A percentile compares a stretch with the other conserved stretches of the same genome.
phyloP scores from a whole-genome alignment of 1,140 invertebrate genomes.

The Pissodes strobi region DNA sequence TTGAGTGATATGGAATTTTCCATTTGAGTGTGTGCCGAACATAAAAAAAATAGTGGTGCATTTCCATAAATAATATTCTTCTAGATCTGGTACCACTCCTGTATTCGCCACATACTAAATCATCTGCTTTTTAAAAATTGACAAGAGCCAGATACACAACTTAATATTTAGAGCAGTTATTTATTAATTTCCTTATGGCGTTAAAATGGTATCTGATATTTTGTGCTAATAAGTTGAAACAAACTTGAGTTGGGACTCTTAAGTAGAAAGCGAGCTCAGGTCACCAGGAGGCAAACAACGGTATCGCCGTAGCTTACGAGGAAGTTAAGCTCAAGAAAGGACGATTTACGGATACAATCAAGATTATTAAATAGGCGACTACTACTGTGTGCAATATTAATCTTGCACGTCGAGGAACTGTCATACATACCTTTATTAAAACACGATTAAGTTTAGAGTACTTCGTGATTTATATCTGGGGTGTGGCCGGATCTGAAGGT shows the following conservation, averaged over 20 bases:
- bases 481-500: slow-evolving; percentile 1
- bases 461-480: slow-evolving; percentile 16
- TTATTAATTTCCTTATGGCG: too few relatives aligned
- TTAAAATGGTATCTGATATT: too few relatives aligned
- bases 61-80: too few relatives aligned
- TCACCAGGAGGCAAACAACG: slow-evolving; percentile 26
- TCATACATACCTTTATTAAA: slow-evolving; percentile 29
- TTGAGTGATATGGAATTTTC: too few relatives aligned
- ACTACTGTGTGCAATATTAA: slow-evolving; percentile 36
- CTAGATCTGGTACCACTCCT: too few relatives aligned
- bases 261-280: slow-evolving; percentile 2
- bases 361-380: slow-evolving; percentile 34
- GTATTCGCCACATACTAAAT: too few relatives aligned
- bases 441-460: slow-evolving; percentile 13
- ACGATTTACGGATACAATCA: slow-evolving; percentile 35
- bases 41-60: too few relatives aligned
- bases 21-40: too few relatives aligned
- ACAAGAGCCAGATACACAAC: too few relatives aligned
- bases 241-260: background rate
- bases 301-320: slow-evolving; percentile 22
- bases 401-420: slow-evolving; percentile 26
- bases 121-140: too few relatives aligned
- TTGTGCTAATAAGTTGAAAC: too few relatives aligned
- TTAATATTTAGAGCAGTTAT: too few relatives aligned
- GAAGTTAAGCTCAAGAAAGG: slow-evolving; percentile 27